Conservation (phyloP, 2,888 invertebrate genomes). For the Clivina fossor region DNA sequence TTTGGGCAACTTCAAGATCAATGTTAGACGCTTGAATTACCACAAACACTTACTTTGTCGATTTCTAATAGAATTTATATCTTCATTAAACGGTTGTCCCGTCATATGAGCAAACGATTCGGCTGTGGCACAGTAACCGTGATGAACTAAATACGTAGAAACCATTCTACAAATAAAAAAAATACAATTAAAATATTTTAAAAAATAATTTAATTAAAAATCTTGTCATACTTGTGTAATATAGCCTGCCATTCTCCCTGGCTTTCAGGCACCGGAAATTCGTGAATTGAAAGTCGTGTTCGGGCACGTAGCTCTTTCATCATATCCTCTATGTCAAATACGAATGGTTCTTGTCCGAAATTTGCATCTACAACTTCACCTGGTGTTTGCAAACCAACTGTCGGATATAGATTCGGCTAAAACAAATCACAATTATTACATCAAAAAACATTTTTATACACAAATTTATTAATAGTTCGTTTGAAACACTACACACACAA, state of each 20-base stretch:
- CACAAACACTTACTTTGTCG: constrained; percentile 77
- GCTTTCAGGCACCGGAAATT: constrained; percentile 82
- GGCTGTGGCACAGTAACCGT: constrained; percentile 95
- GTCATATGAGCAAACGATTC: constrained; percentile 93
- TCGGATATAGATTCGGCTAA: constrained; percentile 94
- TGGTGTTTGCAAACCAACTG: constrained; percentile 97
- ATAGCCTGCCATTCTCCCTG: constrained; percentile 92
- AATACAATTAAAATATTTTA: constrained; percentile 7
- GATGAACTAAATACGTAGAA: constrained; percentile 95
- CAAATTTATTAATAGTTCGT: constrained; percentile 8
- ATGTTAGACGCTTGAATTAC: constrained; percentile 3
- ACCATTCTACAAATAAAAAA: constrained; percentile 81
- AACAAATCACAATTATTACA: constrained; percentile 45
- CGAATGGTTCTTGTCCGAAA: constrained; percentile 96
- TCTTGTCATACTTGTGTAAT: constrained; percentile 75
- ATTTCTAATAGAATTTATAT: constrained; percentile 90
- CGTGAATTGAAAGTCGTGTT: constrained; percentile 80
- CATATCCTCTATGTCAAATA: constrained; percentile 97
- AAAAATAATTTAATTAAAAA: constrained; percentile 13
- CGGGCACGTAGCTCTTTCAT: constrained; percentile 86
- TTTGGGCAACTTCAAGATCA: background rate
- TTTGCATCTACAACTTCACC: constrained; percentile 98
- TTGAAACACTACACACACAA: too few relatives aligned
- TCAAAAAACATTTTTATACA: constrained; percentile 4
- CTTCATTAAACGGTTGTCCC: constrained; percentile 87